A percentile compares a stretch with the other conserved stretches of the same genome.
Evolutionary conservation across 1,140 invertebrate genomes (phyloP).

Genomic region (Amphibalanus amphitrite): DNA sequence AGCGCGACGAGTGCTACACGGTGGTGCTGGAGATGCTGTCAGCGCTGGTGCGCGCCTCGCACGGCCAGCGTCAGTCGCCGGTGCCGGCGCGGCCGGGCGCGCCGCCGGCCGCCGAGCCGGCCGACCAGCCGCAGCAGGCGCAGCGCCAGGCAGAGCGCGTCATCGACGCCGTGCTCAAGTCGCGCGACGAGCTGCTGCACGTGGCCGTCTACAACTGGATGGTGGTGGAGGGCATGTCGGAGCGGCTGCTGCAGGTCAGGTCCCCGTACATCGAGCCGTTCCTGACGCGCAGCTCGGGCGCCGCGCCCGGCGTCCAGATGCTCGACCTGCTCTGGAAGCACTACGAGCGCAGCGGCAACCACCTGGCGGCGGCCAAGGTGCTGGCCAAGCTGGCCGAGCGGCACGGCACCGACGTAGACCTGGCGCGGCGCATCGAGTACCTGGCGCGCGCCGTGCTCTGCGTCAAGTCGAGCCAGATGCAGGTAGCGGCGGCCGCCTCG

Average conservation of each 20-base stretch:
- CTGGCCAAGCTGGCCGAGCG: slow-evolving; percentile 69
- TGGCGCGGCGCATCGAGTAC: slow-evolving; percentile 62
- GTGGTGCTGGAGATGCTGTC: neutral
- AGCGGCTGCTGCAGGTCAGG: slow-evolving; percentile 52
- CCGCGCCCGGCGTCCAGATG: slow-evolving; percentile 30
- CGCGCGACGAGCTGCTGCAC: slow-evolving; percentile 73
- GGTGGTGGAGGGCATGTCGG: slow-evolving; percentile 46
- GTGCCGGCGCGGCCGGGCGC: neutral
- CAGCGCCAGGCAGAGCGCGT: neutral
- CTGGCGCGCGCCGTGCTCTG: slow-evolving; percentile 87
- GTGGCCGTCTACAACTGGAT: slow-evolving; percentile 87
- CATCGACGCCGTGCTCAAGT: neutral
- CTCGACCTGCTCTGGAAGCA: slow-evolving; percentile 89
- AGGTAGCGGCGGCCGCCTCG: slow-evolving; percentile 38
- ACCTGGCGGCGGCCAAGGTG: slow-evolving; percentile 79
- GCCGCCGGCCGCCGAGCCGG: too few species aligned
- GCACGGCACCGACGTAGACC: slow-evolving; percentile 26
- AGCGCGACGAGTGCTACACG: neutral
- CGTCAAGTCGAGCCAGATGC: slow-evolving; percentile 67
- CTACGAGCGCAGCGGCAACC: slow-evolving; percentile 81
- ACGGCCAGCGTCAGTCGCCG: neutral
- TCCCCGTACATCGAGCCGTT: slow-evolving; percentile 23
- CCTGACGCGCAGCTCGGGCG: slow-evolving; percentile 20
- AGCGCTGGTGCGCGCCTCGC: neutral
- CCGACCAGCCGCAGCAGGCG: neutral